These are phyloP conservation scores for Euwallacea fornicatus DNA, from an alignment of 1,140 invertebrate genomes.

Conservation along the genomic window DNA sequence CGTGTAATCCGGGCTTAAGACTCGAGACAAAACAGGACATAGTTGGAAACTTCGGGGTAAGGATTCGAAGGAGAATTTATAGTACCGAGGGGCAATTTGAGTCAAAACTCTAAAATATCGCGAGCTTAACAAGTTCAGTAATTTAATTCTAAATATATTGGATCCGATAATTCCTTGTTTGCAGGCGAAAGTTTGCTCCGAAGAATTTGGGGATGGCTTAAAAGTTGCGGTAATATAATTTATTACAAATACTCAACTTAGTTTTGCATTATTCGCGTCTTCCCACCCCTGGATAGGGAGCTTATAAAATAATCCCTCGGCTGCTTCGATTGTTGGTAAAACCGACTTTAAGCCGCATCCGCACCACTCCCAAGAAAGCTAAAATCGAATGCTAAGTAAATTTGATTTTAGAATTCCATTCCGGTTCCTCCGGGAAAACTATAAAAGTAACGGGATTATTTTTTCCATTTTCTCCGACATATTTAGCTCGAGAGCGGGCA, in stretches of 20 bases:
- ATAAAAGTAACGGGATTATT: constrained; percentile 36
- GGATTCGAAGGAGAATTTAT: constrained; percentile 25
- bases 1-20: background rate
- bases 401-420: constrained; percentile 34
- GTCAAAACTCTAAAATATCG: constrained; percentile 31
- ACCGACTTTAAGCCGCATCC: too few species aligned
- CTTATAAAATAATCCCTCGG: too few species aligned
- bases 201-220: constrained; percentile 19
- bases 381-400: constrained; percentile 23
- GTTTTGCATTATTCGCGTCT: too few species aligned
- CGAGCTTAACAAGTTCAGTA: constrained; percentile 30
- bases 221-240: constrained; percentile 13
- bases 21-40: constrained; percentile 19
- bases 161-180: constrained; percentile 19
- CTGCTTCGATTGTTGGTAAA: too few species aligned
- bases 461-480: constrained; percentile 33
- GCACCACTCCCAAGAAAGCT: constrained; percentile 2
- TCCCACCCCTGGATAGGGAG: too few species aligned
- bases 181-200: constrained; percentile 21
- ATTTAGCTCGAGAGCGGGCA: constrained; percentile 27
- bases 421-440: constrained; percentile 22
- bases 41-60: constrained; percentile 22
- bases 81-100: constrained; percentile 20
- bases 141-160: constrained; percentile 32
- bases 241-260: constrained; percentile 1